Percentiles rank a stretch among this genome's conserved stretches.
Evolutionary conservation across 2,113 vertebrate genomes (phyloP).

Genomic region (Heloderma charlesbogerti): DNA sequence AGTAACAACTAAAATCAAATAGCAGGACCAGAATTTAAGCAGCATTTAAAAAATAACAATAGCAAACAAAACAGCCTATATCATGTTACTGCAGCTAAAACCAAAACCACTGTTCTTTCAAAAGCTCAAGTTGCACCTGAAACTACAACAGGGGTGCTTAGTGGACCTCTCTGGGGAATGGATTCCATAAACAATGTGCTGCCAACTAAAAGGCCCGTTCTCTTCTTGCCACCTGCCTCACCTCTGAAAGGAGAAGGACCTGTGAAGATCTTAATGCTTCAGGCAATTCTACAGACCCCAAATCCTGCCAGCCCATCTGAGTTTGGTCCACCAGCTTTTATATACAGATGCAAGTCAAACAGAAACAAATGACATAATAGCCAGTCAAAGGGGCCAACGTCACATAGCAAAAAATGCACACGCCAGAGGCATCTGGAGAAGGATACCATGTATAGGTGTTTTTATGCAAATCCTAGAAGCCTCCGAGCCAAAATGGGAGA

Average conservation of each 20-base stretch:
- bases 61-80: not conserved
- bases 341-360: not conserved
- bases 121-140: not conserved
- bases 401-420: no score
- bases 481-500: no score
- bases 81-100: not conserved
- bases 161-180: not conserved
- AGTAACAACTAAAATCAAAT: not conserved
- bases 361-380: no score
- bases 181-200: not conserved
- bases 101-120: no score
- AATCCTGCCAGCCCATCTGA: not conserved
- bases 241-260: not conserved
- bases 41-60: not conserved
- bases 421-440: no score
- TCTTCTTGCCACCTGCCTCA: not conserved
- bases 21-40: not conserved
- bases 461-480: no score
- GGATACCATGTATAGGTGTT: no score
- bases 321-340: not conserved
- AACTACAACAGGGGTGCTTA: not conserved
- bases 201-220: not conserved
- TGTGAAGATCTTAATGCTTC: not conserved
- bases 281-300: not conserved
- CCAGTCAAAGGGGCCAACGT: no score